Percentiles rank a stretch among this genome's conserved stretches.
Evolutionary conservation across 2,113 vertebrate species (phyloP).

Genomic region (Amazona guildingii): DNA sequence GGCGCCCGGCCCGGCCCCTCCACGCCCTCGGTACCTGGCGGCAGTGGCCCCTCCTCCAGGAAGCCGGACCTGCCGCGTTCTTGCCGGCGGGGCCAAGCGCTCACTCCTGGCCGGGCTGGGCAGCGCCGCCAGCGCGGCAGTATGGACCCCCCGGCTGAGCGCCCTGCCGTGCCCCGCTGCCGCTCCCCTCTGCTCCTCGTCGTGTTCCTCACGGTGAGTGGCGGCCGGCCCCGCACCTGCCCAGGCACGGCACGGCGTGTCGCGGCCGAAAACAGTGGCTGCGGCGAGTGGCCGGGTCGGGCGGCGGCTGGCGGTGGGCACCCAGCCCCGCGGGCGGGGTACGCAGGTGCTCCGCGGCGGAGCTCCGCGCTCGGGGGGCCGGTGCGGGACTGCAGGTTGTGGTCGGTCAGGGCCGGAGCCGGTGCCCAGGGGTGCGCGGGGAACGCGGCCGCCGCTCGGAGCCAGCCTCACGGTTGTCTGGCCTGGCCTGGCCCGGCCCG

Average conservation of each 20-base stretch:
- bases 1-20: neutral
- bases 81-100: neutral
- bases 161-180: neutral
- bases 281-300: neutral
- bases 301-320: neutral
- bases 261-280: neutral
- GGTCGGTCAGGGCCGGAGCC: neutral
- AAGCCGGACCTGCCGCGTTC: conserved; percentile 35
- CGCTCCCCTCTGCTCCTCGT: neutral
- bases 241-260: neutral
- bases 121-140: neutral
- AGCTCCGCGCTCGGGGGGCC: neutral
- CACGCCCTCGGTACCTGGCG: neutral
- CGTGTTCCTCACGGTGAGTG: neutral
- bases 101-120: neutral
- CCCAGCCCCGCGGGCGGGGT: neutral
- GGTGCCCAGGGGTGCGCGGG: neutral
- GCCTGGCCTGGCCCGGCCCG: neutral
- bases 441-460: neutral
- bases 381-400: neutral
- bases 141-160: neutral
- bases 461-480: too few relatives aligned
- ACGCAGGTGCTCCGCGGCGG: neutral
- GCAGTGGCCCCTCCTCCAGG: conserved; percentile 20
- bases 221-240: neutral